These are phyloP conservation scores for Drosophila triauraria DNA, from an alignment of 1,140 invertebrate genomes.

Conservation along the genomic window DNA sequence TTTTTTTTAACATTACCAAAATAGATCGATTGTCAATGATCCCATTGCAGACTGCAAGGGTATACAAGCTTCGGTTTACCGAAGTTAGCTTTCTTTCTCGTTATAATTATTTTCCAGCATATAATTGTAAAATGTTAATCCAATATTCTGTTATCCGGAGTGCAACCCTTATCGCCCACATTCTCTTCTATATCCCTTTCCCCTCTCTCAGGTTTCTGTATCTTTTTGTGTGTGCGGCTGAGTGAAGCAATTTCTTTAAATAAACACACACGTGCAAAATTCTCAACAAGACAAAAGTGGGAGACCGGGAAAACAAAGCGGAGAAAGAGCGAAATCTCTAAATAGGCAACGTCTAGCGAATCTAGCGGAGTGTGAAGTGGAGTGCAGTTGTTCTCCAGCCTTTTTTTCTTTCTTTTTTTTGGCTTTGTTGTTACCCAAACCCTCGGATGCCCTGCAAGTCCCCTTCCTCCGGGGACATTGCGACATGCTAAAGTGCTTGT, in stretches of 20 bases:
- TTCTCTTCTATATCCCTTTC: not conserved
- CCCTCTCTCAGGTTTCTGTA: not conserved
- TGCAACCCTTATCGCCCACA: constrained; percentile 9
- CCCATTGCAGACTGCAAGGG: no score
- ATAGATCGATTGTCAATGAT: no score
- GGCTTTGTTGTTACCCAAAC: constrained; percentile 53
- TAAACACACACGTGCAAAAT: constrained; percentile 81
- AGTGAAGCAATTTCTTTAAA: constrained; percentile 81
- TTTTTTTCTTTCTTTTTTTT: constrained; percentile 25
- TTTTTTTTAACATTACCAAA: no score
- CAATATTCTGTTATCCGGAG: not conserved
- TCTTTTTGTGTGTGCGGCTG: constrained; percentile 42
- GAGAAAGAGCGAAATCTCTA: constrained; percentile 57
- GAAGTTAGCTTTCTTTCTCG: no score
- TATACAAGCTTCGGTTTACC: no score
- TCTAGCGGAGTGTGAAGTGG: constrained; percentile 35
- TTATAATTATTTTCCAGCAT: no score
- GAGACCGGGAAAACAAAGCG: constrained; percentile 34
- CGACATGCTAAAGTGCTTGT: constrained; percentile 83
- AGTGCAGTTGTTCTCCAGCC: constrained; percentile 46
- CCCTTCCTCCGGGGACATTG: constrained; percentile 36
- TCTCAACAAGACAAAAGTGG: constrained; percentile 51
- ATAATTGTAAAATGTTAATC: no score
- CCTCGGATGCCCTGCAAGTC: constrained; percentile 1
- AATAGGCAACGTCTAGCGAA: constrained; percentile 68